These are phyloP conservation scores for Cataglyphis altisquamis DNA, from an alignment of 2,888 invertebrate genomes.

Conservation along the genomic window DNA sequence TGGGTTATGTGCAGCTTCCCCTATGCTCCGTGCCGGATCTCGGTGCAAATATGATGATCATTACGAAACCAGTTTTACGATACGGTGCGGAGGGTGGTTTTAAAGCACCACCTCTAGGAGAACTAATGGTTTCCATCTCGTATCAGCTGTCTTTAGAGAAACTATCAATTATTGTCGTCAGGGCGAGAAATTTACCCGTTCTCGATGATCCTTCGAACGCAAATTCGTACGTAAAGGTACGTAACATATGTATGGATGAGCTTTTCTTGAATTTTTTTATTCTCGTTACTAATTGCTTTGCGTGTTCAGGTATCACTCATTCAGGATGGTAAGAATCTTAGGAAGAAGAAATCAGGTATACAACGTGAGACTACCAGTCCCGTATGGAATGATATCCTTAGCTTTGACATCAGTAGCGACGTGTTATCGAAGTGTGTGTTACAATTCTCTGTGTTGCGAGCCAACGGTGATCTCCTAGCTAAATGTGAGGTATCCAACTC, in stretches of 20 bases:
- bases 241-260: not conserved
- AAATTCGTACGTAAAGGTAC: slow-evolving; percentile 87
- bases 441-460: slow-evolving; percentile 89
- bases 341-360: slow-evolving; percentile 87
- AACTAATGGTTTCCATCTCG: slow-evolving; percentile 88
- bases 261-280: not conserved
- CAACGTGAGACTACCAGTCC: slow-evolving; percentile 87
- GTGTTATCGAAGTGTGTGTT: slow-evolving; percentile 87
- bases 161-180: slow-evolving; percentile 88
- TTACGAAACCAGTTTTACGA: slow-evolving; percentile 88
- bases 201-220: slow-evolving; percentile 81
- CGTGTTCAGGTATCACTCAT: slow-evolving; percentile 82
- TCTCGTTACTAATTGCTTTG: not conserved
- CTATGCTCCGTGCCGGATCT: slow-evolving; percentile 86
- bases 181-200: slow-evolving; percentile 86
- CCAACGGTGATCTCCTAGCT: slow-evolving; percentile 88
- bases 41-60: slow-evolving; percentile 86
- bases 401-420: slow-evolving; percentile 87
- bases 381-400: slow-evolving; percentile 87
- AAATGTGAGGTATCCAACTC: slow-evolving; percentile 86
- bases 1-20: slow-evolving; percentile 89
- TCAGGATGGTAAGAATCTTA: slow-evolving; percentile 86
- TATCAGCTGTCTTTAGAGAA: slow-evolving; percentile 88
- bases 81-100: slow-evolving; percentile 87
- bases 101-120: slow-evolving; percentile 87